These are phyloP conservation scores for Sturnira hondurensis DNA, from an alignment of 2,113 vertebrate genomes.

Conservation along the genomic window DNA sequence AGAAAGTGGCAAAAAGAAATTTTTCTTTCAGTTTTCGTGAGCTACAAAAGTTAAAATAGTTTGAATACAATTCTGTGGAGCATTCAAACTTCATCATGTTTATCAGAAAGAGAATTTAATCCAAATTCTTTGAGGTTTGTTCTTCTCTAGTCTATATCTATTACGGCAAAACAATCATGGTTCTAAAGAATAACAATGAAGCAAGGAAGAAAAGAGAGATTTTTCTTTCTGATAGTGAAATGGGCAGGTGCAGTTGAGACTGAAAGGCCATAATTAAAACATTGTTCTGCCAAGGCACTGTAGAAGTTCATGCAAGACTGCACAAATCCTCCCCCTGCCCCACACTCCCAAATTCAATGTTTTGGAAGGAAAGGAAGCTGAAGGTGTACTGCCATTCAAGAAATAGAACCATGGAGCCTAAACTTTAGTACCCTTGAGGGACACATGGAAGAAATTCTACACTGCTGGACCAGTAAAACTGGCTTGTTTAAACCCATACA, in stretches of 20 bases:
- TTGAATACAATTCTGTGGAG: slow-evolving; percentile 27
- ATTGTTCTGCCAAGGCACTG: slow-evolving; percentile 38
- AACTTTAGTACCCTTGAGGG: not conserved
- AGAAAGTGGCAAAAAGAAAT: not conserved
- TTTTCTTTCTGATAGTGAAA: slow-evolving; percentile 57
- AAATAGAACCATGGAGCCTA: slow-evolving; percentile 7
- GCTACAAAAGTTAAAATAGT: slow-evolving; percentile 24
- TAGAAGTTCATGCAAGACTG: slow-evolving; percentile 49
- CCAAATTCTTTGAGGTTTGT: slow-evolving; percentile 56
- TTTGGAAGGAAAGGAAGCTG: slow-evolving; percentile 22
- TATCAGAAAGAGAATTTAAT: slow-evolving; percentile 64
- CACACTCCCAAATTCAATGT: not conserved
- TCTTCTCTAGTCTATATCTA: slow-evolving; percentile 55
- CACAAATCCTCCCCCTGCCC: not conserved
- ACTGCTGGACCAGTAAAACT: not conserved
- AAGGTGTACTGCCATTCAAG: slow-evolving; percentile 28
- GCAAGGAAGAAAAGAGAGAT: slow-evolving; percentile 49
- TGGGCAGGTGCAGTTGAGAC: slow-evolving; percentile 59
- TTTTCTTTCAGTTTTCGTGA: slow-evolving; percentile 33
- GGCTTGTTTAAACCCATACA: not conserved
- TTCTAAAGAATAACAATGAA: slow-evolving; percentile 58
- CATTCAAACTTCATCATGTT: slow-evolving; percentile 35
- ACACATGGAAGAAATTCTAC: slow-evolving; percentile 40
- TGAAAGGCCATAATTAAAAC: slow-evolving; percentile 64
- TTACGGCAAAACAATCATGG: slow-evolving; percentile 58